Base-by-base conservation (phyloP, 2,113 vertebrate genomes). In the Tragelaphus strepsiceros region DNA sequence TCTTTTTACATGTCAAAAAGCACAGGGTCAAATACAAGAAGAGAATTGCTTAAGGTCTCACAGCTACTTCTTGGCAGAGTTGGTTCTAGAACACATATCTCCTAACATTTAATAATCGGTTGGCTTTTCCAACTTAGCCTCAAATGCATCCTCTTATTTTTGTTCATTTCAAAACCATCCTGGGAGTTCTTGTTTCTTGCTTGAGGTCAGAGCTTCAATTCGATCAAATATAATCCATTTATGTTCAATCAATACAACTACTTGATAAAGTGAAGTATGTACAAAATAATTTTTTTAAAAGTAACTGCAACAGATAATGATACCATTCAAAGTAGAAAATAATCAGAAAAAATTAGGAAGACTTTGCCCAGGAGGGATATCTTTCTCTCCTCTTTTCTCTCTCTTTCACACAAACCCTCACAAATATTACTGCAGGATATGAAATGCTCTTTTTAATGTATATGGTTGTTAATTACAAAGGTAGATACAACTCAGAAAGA, bases 211-310 rank as follows among this genome's bases (percentile, higher is more conserved):
- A 53, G 21, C 32, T 94, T 96, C 82, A 97, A 30, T 77, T 77
- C 94, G 62, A 49, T 19, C 80, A 93, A 94, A 92, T 43, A 74
- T 7, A 21, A 46, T 77, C 95, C 83, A 97, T 56, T 74, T 83
- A 96, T 92, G 32, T 96, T 15, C 16, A 97, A 91, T 51, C 58
- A 90, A 81, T 5, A 90, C 30, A 89, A 95, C 49, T 86, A 77
- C 17, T 58, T 95, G 83, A 90, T 80, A 91, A 96, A 53, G 21
- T 77, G 14, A 2, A 78, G 59, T 46, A 67, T n/a, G n/a, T 91
- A 85, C 62, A 64, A 96, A 93, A 92, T 43, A 19, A 2, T 84
- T 86, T 97, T 94, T 87, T 81, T 19, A 17, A 39, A 84, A 88
- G 58, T n/a, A 64, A 61, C 9, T 58, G 32, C 28, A 61, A 78